phyloP scores from a whole-genome alignment of 2,797 vertebrate genomes.

The Rhincodon typus region DNA sequence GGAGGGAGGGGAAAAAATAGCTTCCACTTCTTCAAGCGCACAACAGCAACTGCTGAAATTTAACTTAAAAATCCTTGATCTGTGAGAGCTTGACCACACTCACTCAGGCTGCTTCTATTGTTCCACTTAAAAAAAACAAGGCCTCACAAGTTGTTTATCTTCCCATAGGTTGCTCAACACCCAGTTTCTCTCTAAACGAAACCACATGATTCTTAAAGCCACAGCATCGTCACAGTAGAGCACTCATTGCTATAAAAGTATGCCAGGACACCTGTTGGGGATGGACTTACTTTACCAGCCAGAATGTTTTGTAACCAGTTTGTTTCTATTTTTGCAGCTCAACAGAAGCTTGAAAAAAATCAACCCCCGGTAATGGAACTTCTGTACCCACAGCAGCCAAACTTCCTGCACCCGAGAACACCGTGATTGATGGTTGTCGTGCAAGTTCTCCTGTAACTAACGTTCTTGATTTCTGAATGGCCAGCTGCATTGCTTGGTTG shows the following conservation, averaged over 20 bases:
- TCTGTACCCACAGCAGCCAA: not conserved
- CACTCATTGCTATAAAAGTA: not conserved
- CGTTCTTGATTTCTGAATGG: not conserved
- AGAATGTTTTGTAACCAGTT: not conserved
- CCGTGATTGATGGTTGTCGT: not conserved
- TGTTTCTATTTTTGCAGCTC: not conserved
- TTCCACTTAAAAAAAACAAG: too few relatives aligned
- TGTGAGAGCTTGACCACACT: too few relatives aligned
- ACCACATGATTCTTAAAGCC: too few relatives aligned
- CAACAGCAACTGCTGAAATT: too few relatives aligned
- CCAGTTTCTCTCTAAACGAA: too few relatives aligned
- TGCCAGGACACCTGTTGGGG: not conserved
- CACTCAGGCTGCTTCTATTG: too few relatives aligned
- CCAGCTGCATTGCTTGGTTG: not conserved
- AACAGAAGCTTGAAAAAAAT: constrained; percentile 35
- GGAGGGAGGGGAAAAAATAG: too few relatives aligned
- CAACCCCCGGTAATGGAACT: constrained; percentile 1
- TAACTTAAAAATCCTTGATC: too few relatives aligned
- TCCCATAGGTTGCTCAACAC: too few relatives aligned
- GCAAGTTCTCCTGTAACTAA: not conserved
- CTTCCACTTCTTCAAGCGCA: too few relatives aligned
- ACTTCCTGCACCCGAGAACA: not conserved
- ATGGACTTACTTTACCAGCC: not conserved
- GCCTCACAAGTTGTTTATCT: too few relatives aligned
- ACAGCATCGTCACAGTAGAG: not conserved